Evolutionary conservation across 2,797 vertebrate genomes (phyloP).

Genomic region (Oreonectes daqikongensis): DNA sequence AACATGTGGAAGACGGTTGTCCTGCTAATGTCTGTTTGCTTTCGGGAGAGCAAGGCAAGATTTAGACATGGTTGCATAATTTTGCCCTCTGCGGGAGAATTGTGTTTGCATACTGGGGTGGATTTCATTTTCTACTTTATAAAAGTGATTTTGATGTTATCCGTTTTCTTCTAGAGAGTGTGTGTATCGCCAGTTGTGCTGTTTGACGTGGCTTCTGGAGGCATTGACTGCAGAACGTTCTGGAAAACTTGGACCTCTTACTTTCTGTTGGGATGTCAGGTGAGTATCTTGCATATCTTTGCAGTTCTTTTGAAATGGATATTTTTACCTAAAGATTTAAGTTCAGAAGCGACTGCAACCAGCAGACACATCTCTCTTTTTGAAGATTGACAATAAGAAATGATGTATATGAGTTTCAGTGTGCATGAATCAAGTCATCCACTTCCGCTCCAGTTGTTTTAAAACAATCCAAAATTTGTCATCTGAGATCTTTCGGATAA

Average conservation of each 20-base stretch:
- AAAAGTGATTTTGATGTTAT: neutral
- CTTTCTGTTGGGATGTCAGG: constrained; percentile 75
- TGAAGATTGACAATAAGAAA: too few relatives aligned
- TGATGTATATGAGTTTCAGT: too few relatives aligned
- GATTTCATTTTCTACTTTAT: neutral
- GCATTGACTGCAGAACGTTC: constrained; percentile 69
- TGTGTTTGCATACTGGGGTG: neutral
- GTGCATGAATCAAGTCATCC: neutral
- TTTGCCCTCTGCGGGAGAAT: neutral
- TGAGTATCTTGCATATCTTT: constrained; percentile 57
- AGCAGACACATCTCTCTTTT: too few relatives aligned
- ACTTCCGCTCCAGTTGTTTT: neutral
- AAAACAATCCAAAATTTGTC: neutral
- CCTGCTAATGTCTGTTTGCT: constrained; percentile 3
- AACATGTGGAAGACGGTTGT: neutral
- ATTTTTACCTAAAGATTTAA: too few relatives aligned
- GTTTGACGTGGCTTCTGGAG: constrained; percentile 79
- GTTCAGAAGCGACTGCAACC: too few relatives aligned
- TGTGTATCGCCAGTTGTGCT: constrained; percentile 78
- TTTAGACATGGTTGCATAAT: constrained; percentile 3
- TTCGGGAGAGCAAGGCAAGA: neutral
- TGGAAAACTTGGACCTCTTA: constrained; percentile 63
- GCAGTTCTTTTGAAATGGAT: too few relatives aligned
- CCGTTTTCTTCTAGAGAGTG: constrained; percentile 62
- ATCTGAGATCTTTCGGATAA: neutral